Conservation (phyloP, 2,113 vertebrate species). For the Porphyrio hochstetteri region DNA sequence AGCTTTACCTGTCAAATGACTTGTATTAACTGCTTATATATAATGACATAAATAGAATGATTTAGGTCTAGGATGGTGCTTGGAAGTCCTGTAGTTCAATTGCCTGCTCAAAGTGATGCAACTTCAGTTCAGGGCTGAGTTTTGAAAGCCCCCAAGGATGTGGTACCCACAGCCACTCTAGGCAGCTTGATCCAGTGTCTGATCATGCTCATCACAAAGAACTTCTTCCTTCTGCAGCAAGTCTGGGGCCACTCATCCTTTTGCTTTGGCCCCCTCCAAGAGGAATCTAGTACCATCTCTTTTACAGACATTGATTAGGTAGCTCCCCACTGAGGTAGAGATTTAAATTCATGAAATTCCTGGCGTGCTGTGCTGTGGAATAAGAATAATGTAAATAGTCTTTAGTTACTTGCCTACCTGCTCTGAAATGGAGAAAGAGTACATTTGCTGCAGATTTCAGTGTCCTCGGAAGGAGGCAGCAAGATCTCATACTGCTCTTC, state of each 20-base stretch:
- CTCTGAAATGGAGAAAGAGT: background rate
- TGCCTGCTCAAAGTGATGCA: background rate
- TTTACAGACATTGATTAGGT: background rate
- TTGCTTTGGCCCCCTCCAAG: background rate
- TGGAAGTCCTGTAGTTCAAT: background rate
- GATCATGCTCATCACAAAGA: background rate
- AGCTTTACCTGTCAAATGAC: background rate
- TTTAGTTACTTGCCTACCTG: background rate
- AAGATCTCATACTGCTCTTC: background rate
- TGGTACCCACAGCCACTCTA: background rate
- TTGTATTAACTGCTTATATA: background rate
- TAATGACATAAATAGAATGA: background rate
- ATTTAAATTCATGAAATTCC: background rate
- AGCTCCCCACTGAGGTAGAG: background rate
- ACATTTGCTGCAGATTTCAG: background rate
- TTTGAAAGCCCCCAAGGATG: background rate
- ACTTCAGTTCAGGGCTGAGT: background rate
- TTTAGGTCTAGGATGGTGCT: background rate
- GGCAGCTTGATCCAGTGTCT: background rate
- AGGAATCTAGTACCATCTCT: background rate
- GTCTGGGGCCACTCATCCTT: background rate
- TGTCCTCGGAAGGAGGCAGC: background rate
- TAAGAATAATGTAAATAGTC: background rate
- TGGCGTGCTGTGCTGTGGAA: background rate
- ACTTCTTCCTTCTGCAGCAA: background rate